Evolutionary conservation across 2,113 vertebrate species (phyloP).

Genomic region (Talpa occidentalis): DNA sequence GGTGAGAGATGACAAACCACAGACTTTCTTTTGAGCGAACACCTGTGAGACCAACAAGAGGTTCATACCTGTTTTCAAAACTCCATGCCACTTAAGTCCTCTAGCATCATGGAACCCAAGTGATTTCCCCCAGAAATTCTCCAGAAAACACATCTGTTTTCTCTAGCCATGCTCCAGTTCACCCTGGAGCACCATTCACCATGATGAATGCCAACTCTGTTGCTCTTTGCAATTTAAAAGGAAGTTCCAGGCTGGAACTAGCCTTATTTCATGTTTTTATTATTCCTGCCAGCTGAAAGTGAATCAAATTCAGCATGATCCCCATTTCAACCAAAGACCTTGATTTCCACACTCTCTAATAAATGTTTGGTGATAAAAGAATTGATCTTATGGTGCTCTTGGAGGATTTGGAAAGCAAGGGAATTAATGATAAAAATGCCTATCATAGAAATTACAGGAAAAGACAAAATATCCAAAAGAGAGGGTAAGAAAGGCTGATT

Average conservation of each 20-base stretch:
- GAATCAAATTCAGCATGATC: neutral
- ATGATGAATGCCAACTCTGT: slow-evolving; percentile 69
- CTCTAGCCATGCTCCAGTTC: slow-evolving; percentile 48
- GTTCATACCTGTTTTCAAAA: slow-evolving; percentile 79
- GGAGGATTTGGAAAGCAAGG: neutral
- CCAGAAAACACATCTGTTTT: slow-evolving; percentile 71
- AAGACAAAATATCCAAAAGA: neutral
- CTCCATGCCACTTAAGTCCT: neutral
- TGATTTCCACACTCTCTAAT: neutral
- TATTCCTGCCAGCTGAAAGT: neutral
- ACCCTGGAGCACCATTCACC: slow-evolving; percentile 50
- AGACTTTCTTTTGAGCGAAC: slow-evolving; percentile 27
- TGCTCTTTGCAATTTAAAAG: slow-evolving; percentile 56
- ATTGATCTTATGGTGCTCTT: neutral
- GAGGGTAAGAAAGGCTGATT: neutral
- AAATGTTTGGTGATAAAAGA: neutral
- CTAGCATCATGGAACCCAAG: neutral
- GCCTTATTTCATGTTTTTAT: neutral
- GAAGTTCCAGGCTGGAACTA: neutral
- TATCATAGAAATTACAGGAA: neutral
- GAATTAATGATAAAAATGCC: neutral
- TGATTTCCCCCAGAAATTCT: neutral
- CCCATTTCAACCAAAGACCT: slow-evolving; percentile 49
- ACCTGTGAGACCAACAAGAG: slow-evolving; percentile 46
- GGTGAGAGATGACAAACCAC: neutral